Conservation (phyloP, 2,113 vertebrate species). For the Neogale vison region DNA sequence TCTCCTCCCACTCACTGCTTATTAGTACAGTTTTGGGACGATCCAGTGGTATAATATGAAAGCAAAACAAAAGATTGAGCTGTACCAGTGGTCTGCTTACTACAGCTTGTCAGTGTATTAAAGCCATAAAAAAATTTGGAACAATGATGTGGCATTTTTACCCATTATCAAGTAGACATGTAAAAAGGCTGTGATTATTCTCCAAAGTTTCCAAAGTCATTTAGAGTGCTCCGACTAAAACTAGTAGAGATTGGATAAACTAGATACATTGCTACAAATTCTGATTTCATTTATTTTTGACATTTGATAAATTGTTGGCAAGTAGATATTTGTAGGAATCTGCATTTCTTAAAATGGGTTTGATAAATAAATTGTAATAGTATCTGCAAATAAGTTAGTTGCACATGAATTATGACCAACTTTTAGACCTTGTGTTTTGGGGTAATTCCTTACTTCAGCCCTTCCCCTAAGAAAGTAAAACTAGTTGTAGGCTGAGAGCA, state of each 20-base stretch:
- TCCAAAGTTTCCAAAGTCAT: background rate
- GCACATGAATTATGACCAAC: background rate
- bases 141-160: background rate
- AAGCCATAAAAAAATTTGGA: background rate
- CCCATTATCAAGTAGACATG: background rate
- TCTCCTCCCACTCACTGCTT: background rate
- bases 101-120: background rate
- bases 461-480: background rate
- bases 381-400: background rate
- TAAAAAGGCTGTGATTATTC: background rate
- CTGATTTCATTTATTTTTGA: background rate
- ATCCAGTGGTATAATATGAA: background rate
- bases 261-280: background rate
- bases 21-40: background rate
- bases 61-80: background rate
- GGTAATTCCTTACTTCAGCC: background rate
- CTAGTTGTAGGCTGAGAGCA: background rate
- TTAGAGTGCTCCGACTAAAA: background rate
- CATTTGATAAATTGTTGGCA: background rate
- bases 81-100: background rate
- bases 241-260: background rate
- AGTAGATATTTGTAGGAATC: background rate
- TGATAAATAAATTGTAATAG: background rate
- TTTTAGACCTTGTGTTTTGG: background rate
- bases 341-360: background rate